Percentiles rank a stretch among this genome's conserved stretches.
These are phyloP conservation scores for Turritopsis rubra DNA, from an alignment of 30 jellyfish, hydroid and myxozoan species.

Conservation along the genomic window DNA sequence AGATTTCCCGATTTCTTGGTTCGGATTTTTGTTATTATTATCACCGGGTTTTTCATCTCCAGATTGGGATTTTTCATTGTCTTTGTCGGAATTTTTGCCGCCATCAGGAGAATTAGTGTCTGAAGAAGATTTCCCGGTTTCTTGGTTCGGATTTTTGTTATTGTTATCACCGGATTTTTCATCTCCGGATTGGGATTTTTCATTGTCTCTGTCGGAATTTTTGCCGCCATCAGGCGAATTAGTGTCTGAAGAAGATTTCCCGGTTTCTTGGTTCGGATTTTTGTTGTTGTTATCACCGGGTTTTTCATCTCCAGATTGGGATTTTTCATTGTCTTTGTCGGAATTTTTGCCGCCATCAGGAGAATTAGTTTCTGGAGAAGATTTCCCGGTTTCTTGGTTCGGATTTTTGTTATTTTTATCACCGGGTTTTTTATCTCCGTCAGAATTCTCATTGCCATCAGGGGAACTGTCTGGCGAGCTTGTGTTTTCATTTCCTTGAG, in stretches of 20 bases:
- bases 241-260: neutral
- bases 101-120: neutral
- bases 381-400: neutral
- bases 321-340: neutral
- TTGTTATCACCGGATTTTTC: neutral
- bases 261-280: neutral
- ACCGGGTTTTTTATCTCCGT: neutral
- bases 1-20: neutral
- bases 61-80: neutral
- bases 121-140: neutral
- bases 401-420: neutral
- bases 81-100: neutral
- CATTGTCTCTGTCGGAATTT: neutral
- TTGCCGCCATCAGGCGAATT: neutral
- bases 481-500: neutral
- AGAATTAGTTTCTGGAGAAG: neutral
- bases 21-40: neutral
- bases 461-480: no score
- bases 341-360: neutral
- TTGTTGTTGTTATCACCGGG: conserved; percentile 1
- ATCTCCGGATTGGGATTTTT: neutral
- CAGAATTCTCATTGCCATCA: neutral
- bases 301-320: neutral
- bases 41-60: neutral
- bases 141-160: neutral